Base-by-base conservation (phyloP, 35 echinoderm and acorn worm genomes). In the Holothuria glaberrima region DNA sequence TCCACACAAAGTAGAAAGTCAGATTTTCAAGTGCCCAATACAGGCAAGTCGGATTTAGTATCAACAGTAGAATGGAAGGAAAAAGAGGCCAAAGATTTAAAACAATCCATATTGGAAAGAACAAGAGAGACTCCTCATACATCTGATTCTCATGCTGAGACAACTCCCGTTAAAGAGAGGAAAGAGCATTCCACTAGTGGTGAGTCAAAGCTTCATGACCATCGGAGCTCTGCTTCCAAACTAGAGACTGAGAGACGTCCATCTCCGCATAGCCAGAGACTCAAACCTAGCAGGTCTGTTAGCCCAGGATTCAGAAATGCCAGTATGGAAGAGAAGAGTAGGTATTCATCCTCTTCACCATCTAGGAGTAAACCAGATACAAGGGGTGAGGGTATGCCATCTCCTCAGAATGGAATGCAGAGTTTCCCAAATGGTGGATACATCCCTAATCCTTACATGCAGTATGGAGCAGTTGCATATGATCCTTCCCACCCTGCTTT, bases 401-500 rank as follows among this genome's bases (percentile, higher is more conserved):
- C 32, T 35, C 65, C 60, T 41, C 85, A 87, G 30, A 87, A 87
- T 28, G 61, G 85, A 12, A 12, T 87, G 14, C 32, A 36, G 34
- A 58, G 85, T 16, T 87, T 34, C 85, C 60, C 85, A 12, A 60
- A 59, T 61, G 33, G 59, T 48, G 63, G 85, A 22, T 87, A 54
- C 29, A 38, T 87, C 85, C 85, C 31, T 46, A 67, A 46, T 24
- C 85, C 85, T 12, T 87, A 87, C 25, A 50, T 87, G 61, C 85
- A 25, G 16, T 87, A 46, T 71, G 79, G 79, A 12, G 5, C 79
- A 32, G 56, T 83, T 17, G 61, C 85, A 4, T 87, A 68, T 28
- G 85, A 87, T 48, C 85, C 85, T 19, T 68, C 60, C 63, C 85
- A 87, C 65, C 85, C 85, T 69, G 85, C 85, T 71, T 87, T 87